phyloP scores from a whole-genome alignment of 2,113 vertebrate genomes.

The Cranoglanis bouderius region DNA sequence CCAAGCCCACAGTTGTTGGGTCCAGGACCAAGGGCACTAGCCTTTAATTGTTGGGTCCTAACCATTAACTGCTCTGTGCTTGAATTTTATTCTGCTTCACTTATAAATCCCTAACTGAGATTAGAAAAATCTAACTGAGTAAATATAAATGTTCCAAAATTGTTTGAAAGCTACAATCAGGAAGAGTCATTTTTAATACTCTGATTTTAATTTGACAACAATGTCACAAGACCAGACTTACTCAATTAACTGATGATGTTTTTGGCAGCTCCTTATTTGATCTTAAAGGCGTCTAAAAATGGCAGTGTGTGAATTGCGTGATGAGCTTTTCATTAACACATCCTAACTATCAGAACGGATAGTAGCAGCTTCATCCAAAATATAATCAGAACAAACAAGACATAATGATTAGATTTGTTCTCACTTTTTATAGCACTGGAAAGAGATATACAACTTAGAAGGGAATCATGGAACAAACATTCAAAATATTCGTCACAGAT shows the following conservation, averaged over 20 bases:
- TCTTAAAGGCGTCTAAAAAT: neutral
- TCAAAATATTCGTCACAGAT: neutral
- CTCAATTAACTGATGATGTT: neutral
- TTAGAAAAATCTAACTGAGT: neutral
- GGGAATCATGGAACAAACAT: neutral
- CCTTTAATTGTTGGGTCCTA: neutral
- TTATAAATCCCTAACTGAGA: no score
- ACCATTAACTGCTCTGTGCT: neutral
- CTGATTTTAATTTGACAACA: neutral
- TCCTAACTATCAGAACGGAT: neutral
- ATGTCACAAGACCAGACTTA: neutral
- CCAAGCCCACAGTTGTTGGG: neutral
- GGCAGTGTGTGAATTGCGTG: neutral
- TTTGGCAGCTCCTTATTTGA: neutral
- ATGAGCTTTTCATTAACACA: neutral
- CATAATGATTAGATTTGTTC: neutral
- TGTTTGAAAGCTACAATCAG: neutral
- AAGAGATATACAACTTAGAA: neutral
- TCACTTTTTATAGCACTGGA: neutral
- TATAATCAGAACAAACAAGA: neutral
- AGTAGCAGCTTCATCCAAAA: neutral
- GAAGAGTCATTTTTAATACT: neutral
- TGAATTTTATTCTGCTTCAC: neutral
- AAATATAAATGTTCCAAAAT: neutral
- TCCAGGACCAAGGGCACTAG: neutral